These are phyloP conservation scores for Phrynocephalus vlangalii DNA, from an alignment of 2,797 vertebrate species.

Conservation along the genomic window DNA sequence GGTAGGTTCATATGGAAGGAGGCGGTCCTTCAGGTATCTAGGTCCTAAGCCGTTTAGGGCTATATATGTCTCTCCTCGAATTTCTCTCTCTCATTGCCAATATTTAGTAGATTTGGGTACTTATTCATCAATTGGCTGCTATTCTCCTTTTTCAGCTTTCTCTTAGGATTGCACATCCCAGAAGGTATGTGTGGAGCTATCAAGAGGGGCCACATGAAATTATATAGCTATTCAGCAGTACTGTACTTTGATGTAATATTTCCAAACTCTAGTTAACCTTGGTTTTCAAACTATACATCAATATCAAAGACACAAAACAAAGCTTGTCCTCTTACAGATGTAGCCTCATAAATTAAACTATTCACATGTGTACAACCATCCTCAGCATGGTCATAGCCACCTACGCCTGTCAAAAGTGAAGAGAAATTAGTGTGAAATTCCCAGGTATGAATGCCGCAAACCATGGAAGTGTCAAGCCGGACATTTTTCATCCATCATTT, in stretches of 20 bases:
- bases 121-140: no score
- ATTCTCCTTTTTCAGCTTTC: no score
- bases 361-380: neutral
- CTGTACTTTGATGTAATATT: neutral
- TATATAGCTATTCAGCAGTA: neutral
- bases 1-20: no score
- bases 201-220: neutral
- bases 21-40: no score
- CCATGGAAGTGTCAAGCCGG: neutral
- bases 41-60: no score
- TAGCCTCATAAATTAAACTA: conserved; percentile 4
- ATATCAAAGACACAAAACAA: neutral
- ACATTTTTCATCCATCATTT: conserved; percentile 19
- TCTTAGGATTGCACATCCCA: neutral
- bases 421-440: neutral
- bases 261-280: neutral
- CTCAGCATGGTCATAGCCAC: neutral
- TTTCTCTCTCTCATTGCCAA: neutral
- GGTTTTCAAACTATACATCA: neutral
- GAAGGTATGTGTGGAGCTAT: neutral
- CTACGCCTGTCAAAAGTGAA: neutral
- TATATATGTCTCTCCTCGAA: no score
- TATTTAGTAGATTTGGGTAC: neutral
- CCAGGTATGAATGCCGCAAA: conserved; percentile 3
- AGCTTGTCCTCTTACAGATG: neutral